Evolutionary conservation across 2,113 vertebrate species (phyloP).

Genomic region (Tetrao urogallus): DNA sequence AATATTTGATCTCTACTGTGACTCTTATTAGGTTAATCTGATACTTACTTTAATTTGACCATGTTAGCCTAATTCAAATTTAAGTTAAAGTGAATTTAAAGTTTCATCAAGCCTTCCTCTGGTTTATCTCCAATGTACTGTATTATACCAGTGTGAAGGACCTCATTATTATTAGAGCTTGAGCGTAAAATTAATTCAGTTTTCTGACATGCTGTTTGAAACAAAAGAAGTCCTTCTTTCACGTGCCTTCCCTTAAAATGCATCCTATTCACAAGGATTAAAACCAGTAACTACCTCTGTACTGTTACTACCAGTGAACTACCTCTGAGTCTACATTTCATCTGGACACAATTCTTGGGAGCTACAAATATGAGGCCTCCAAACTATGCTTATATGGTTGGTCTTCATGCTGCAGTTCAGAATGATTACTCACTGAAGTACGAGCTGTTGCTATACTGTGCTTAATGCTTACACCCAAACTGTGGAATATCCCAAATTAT

Average conservation of each 20-base stretch:
- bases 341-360: neutral
- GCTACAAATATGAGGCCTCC: neutral
- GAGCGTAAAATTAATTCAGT: neutral
- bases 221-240: neutral
- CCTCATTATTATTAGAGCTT: neutral
- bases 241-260: neutral
- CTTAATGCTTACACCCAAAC: neutral
- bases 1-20: neutral
- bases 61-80: neutral
- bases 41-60: neutral
- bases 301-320: neutral
- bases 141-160: neutral
- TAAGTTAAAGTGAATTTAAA: neutral
- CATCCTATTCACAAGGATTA: neutral
- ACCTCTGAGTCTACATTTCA: neutral
- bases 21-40: neutral
- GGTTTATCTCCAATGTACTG: neutral
- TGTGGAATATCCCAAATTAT: neutral
- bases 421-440: slow-evolving; percentile 7
- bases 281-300: neutral
- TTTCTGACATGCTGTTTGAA: neutral
- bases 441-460: neutral
- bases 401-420: neutral
- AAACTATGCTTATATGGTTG: neutral
- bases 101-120: neutral